Percentiles rank a stretch among this genome's conserved stretches.
These are phyloP conservation scores for Ardeotis arabs DNA, from an alignment of 2,113 vertebrate species.

Conservation along the genomic window DNA sequence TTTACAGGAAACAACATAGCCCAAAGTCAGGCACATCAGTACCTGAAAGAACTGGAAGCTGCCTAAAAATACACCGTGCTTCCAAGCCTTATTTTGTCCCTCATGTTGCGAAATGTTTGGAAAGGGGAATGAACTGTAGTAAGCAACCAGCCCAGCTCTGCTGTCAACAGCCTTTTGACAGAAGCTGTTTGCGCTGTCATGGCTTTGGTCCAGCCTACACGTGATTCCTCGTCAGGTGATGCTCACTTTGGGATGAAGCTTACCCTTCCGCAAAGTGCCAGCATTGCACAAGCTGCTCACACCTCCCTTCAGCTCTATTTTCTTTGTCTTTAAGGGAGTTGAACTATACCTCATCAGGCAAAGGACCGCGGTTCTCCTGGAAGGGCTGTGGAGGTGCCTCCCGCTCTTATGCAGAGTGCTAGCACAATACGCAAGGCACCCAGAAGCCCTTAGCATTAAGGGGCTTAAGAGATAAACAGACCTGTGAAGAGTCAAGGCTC, in stretches of 20 bases:
- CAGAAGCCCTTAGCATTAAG: conserved; percentile 36
- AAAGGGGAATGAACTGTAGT: neutral
- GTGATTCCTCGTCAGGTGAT: conserved; percentile 49
- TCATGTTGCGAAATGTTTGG: neutral
- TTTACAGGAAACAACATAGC: neutral
- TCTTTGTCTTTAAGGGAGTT: neutral
- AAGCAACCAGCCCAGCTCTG: neutral
- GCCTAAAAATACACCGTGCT: neutral
- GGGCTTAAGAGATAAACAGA: conserved; percentile 13
- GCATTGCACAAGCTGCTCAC: neutral
- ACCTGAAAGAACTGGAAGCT: conserved; percentile 33
- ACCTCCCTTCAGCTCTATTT: neutral
- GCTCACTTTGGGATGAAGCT: neutral
- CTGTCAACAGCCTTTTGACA: conserved; percentile 56
- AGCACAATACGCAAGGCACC: neutral
- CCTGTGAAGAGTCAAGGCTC: conserved; percentile 23
- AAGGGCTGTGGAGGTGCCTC: neutral
- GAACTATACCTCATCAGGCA: neutral
- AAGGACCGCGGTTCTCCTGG: neutral
- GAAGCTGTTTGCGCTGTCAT: neutral
- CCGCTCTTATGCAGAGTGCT: neutral
- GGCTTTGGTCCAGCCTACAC: conserved; percentile 24
- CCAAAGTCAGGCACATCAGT: neutral
- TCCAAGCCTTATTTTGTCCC: neutral
- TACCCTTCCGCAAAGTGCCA: neutral